Evolutionary conservation across 2,888 invertebrate species (phyloP), one percentile per base, ranked within the genome.

Genomic region (Meiosimyza decipiens): DNA sequence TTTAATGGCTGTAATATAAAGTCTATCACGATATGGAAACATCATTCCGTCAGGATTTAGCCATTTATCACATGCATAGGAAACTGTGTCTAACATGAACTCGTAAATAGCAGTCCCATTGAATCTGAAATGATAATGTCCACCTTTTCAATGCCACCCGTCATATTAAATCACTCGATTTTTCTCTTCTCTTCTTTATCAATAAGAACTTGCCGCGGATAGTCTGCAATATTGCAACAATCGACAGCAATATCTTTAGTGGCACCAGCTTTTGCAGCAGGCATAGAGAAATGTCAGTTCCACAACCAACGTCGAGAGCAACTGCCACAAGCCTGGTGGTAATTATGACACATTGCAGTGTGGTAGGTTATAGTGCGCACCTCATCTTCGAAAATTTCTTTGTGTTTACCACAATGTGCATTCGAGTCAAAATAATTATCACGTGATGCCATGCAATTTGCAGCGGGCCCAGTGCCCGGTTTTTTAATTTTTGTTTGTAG

Each of bases 391-490:
- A 99, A 89, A 99, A 99, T 99, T 89, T 99, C 99, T 89, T 99
- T 99, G 86, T 99, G 99, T 82, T 99, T 99, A 60, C 99, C 99
- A 88, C 99, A 99, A 89, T 99, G 99, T 66, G 99, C 99, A 86
- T 99, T 99, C 0, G 99, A 99, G 88, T 99, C 99, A 87, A 99
- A 99, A 87, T 99, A 99, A 87, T 99, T 99, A 87, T 99, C 99
- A 80, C 98, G 92, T 7, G 99, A 99, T 2, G 99, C 99, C 99
- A 99, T 99, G 82, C 99, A 98, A 79, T 96, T 96, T 0, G 95
- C 84, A 12, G 77, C 71, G 62, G 76, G 66, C 73, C 75, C 74
- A 1, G 59, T 59, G 1, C 71, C 22, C 2, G 54, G 11, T 6
- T 68, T 60, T 67, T 81, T 81, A 63, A 71, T 80, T 79, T 76